Percentiles rank a stretch among this genome's conserved stretches.
phyloP scores from a whole-genome alignment of 2,113 vertebrate genomes.

The Macaca mulatta region DNA sequence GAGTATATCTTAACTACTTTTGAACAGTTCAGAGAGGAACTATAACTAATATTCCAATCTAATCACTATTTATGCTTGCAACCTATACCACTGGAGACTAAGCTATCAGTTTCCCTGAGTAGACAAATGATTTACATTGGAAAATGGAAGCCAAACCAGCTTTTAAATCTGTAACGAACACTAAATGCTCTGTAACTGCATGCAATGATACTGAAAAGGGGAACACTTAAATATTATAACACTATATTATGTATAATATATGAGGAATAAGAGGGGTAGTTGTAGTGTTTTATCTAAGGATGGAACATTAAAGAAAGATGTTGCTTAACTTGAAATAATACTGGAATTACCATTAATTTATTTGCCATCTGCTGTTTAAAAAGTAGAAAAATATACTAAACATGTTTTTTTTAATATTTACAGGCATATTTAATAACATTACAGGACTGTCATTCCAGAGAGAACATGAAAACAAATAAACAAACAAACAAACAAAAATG shows the following conservation, averaged over 20 bases:
- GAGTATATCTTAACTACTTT: background rate
- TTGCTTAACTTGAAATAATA: background rate
- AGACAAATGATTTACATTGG: background rate
- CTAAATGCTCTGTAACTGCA: background rate
- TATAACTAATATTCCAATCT: background rate
- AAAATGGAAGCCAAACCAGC: constrained; percentile 12
- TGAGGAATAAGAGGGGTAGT: accelerated
- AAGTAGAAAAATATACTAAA: background rate
- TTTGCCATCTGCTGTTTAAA: background rate
- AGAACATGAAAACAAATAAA: background rate
- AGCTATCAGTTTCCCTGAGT: background rate
- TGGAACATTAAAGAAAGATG: background rate
- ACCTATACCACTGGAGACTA: background rate
- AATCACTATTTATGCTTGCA: background rate
- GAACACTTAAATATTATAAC: background rate
- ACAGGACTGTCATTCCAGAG: background rate
- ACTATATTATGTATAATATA: background rate
- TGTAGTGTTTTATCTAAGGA: background rate
- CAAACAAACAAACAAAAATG: background rate
- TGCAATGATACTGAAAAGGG: background rate
- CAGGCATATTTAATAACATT: background rate
- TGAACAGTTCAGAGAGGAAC: background rate
- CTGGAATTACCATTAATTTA: background rate
- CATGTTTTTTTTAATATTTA: background rate
- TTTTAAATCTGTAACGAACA: background rate